Evolutionary conservation across 2,888 invertebrate genomes (phyloP), one percentile per base, ranked within the genome.

Genomic region (Invenusta paracnida): DNA sequence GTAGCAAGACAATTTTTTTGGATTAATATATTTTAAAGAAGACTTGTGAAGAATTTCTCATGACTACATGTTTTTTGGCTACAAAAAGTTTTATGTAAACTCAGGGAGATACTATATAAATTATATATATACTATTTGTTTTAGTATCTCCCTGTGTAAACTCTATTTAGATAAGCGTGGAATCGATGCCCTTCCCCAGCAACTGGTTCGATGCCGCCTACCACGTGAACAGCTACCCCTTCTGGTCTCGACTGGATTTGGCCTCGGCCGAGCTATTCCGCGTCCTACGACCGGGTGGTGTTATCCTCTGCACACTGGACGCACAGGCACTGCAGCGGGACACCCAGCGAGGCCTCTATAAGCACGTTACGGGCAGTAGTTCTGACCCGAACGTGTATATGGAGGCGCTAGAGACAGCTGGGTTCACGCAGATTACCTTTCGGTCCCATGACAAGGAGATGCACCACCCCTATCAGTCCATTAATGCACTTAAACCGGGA

Each of bases 181-280:
- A 83, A n/a, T 67, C 88, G 13, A 87, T 90, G 67, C 89, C 90
- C 0, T 89, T 87, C 82, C 86, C 88, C 30, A 87, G 88, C 2
- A 87, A 89, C 85, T 88, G 67, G 0, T 89, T 90, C 87, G 89
- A 90, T 81, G 85, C 88, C 5, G 88, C 89, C 29, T 90, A 89
- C 86, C 90, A 90, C 86, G 87, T 87, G 28, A 90, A 90, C 87
- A 89, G 88, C 86, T 90, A 88, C 88, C 90, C 90, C 87, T 90
- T 90, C 87, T 90, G 90, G 90, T 88, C 88, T 1, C 88, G 89
- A 82, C 85, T 89, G 86, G 85, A 88, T 25, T 30, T 28, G 0
- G 88, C 88, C 2, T 85, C 87, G n/a, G 67, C 83, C 67, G 90
- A 90, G 85, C 86, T 90, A 0, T 86, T 88, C 28, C 87, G 90